Base-by-base conservation (phyloP, 2,113 vertebrate genomes). In the Ellobius talpinus region DNA sequence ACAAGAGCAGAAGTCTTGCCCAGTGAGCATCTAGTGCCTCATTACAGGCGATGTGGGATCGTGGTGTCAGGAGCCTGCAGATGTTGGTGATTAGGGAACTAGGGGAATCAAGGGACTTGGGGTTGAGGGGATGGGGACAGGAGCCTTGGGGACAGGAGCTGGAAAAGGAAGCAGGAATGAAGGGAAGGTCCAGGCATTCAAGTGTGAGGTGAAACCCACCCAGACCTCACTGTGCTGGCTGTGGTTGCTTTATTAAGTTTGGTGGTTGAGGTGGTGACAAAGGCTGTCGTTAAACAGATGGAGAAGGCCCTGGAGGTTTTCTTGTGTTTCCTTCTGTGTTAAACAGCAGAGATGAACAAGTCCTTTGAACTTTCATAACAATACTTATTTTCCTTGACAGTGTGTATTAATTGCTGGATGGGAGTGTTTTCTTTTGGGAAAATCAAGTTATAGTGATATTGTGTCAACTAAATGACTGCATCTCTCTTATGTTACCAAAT, bases 401-500 rank as follows among this genome's bases (percentile, higher is more conserved):
- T 96, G 66, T 94, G 12, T 95, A 85, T 97, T 96, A 87, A 94
- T 93, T 11, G 4, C 90, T 92, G 95, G 88, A 92, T 93, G 86
- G 89, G 45, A 82, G 85, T 74, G 92, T 79, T 95, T 93, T 95
- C 93, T 97, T 94, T 92, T 89, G 92, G 72, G 90, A 68, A 96
- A 92, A 89, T 94, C 82, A 70, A 74, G 90, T 91, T 82, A 91
- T 94, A 92, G 96, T 95, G 95, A 92, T 97, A 96, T 63, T 96
- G 73, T 95, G 96, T 96, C 92, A 94, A 89, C 77, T 88, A 86
- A 90, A 95, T 26, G 76, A 47, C 82, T 82, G 73, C 63, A 47
- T 95, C 87, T 96, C 47, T 95, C 91, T 95, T 82, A 91, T 95
- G 94, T 90, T 96, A 93, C 87, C 70, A 81, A 21, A 74, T 86